These are phyloP conservation scores for Galaxias olidus DNA, from an alignment of 2,797 vertebrate species.

Conservation along the genomic window DNA sequence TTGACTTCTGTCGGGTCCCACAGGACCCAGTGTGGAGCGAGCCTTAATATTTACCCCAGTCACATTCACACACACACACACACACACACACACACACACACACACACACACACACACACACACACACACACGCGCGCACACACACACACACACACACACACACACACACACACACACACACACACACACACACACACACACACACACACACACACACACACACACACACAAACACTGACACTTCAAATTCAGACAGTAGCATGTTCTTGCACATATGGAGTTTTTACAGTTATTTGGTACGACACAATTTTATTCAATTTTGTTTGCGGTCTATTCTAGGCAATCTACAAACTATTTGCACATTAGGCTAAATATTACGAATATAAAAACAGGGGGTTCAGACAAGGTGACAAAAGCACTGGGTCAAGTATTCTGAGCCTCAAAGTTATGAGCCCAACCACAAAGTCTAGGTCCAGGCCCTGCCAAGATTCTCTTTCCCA, in stretches of 20 bases:
- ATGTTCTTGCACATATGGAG: background rate
- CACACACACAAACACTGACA: background rate
- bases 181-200: background rate
- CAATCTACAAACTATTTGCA: too few relatives aligned
- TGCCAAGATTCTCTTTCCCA: slow-evolving; percentile 59
- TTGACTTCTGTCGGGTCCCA: slow-evolving; percentile 37
- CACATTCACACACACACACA: slow-evolving; percentile 5
- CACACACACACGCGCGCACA: background rate
- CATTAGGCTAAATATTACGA: background rate
- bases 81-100: slow-evolving; percentile 15
- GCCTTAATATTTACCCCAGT: slow-evolving; percentile 48
- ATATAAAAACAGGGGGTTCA: slow-evolving; percentile 24
- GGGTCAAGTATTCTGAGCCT: slow-evolving; percentile 46
- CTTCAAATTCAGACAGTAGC: background rate
- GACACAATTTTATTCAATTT: too few relatives aligned
- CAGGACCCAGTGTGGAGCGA: slow-evolving; percentile 41
- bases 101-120: background rate
- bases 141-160: background rate
- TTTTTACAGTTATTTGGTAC: too few relatives aligned
- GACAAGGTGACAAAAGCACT: slow-evolving; percentile 37
- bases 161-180: background rate
- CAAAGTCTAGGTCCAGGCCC: slow-evolving; percentile 41
- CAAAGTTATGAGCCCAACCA: slow-evolving; percentile 42
- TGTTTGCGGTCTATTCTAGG: too few relatives aligned
- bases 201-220: background rate